phyloP scores from a whole-genome alignment of 2,888 invertebrate genomes.

The Agrypnus murinus region DNA sequence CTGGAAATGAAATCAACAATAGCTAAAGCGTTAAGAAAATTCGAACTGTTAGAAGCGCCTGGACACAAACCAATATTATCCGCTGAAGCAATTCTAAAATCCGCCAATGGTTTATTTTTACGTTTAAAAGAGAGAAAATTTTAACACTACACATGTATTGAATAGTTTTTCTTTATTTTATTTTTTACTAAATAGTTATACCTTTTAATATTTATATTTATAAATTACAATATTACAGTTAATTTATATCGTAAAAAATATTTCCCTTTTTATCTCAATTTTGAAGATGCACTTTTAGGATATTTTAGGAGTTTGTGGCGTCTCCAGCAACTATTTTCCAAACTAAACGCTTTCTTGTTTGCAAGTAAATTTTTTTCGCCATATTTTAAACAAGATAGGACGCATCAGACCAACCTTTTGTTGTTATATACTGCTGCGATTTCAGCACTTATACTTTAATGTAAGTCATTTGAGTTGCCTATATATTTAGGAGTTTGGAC shows the following conservation, averaged over 20 bases:
- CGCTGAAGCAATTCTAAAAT: constrained; percentile 71
- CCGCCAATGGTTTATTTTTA: constrained; percentile 71
- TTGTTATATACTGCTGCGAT: no score
- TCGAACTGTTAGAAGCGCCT: constrained; percentile 62
- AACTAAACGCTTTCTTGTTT: constrained; percentile 1
- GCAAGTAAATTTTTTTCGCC: background rate
- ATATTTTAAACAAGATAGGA: no score
- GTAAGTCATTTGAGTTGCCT: no score
- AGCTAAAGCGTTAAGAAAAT: constrained; percentile 73
- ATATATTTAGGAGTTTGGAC: no score
- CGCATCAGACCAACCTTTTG: no score
- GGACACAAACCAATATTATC: constrained; percentile 70
- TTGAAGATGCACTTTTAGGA: background rate
- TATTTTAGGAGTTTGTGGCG: background rate
- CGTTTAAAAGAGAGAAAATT: constrained; percentile 54
- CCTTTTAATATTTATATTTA: background rate
- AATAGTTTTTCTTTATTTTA: no score
- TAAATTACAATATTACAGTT: background rate
- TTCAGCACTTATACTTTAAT: no score
- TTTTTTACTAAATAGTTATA: background rate
- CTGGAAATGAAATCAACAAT: constrained; percentile 74
- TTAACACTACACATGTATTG: background rate
- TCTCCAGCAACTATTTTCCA: background rate
- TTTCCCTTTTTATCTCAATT: background rate
- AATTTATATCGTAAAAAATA: background rate